Evolutionary conservation across 2,888 invertebrate genomes (phyloP).

Genomic region (Dermolepida albohirtum): DNA sequence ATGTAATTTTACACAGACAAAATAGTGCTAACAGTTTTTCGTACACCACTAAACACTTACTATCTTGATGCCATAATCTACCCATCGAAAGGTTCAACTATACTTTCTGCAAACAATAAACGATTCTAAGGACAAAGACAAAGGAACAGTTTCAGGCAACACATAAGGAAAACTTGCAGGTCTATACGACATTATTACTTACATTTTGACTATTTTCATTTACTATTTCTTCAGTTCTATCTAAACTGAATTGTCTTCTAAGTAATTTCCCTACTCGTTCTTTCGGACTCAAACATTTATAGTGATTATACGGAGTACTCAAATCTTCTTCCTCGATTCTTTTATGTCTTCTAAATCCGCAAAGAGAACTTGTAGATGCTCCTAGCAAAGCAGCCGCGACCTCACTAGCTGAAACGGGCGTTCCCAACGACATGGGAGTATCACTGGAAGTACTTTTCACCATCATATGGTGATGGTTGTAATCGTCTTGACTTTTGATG

Average conservation of each 20-base stretch:
- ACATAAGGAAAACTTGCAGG: too few relatives aligned
- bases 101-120: too few relatives aligned
- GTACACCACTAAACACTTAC: too few relatives aligned
- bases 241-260: slow-evolving; percentile 77
- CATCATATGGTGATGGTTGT: slow-evolving; percentile 53
- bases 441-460: slow-evolving; percentile 67
- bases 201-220: slow-evolving; percentile 62
- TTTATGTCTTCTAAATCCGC: slow-evolving; percentile 62
- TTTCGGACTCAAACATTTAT: slow-evolving; percentile 77
- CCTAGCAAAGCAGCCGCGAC: slow-evolving; percentile 68
- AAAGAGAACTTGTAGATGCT: slow-evolving; percentile 67
- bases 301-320: slow-evolving; percentile 81
- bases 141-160: too few relatives aligned
- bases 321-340: slow-evolving; percentile 72
- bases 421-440: slow-evolving; percentile 63
- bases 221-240: slow-evolving; percentile 71
- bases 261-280: slow-evolving; percentile 65
- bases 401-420: slow-evolving; percentile 68
- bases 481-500: slow-evolving; percentile 56
- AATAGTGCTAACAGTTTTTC: too few relatives aligned
- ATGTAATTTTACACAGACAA: too few relatives aligned
- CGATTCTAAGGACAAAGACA: too few relatives aligned
- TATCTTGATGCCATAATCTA: too few relatives aligned
- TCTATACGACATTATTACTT: slow-evolving; percentile 53
- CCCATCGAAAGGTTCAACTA: too few relatives aligned